Base-by-base conservation (phyloP, 2,797 vertebrate genomes). In the Lerista edwardsae region DNA sequence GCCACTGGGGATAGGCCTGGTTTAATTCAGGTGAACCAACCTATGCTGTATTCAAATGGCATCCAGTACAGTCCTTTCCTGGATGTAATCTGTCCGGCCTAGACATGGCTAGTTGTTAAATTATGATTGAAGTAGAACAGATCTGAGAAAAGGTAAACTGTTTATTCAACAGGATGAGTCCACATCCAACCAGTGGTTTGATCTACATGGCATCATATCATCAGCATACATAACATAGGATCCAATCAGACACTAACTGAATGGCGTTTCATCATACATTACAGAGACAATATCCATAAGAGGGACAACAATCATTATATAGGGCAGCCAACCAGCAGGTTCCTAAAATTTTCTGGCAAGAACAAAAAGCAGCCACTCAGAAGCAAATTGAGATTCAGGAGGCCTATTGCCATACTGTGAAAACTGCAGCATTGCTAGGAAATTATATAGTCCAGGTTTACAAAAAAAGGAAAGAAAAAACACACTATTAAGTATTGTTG, bases 131-230 rank as follows among this genome's bases (percentile, higher is more conserved):
- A 64, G 76, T 29, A 77, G n/a, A 14, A 27, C 36, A 55, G 11
- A 17, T 55, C 68, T 95, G 94, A 96, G 96, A 97, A 97, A 96
- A 96, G 95, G 94, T 97, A 95, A 95, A 96, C 96, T 95, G 95
- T 94, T 98, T 98, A 98, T 98, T 99, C 96, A 95, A 98, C 90
- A 89, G 95, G 96, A 95, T 96, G 94, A 97, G 96, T 97, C 96
- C 96, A 97, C 97, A 94, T 97, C 96, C 97, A 96, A 96, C 96
- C 96, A 97, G 96, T 96, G 97, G 95, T 93, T 96, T 96, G 95
- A 95, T 94, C 92, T 96, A 97, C 97, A 94, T 91, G 93, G 95
- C 95, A 93, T 94, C 95, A 94, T 92, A 93, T 94, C 95, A 94
- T 92, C 94, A 95, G 95, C 94, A 91, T 94, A 97, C 96, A 97